Evolutionary conservation across 1,140 invertebrate genomes (phyloP), one percentile per base, ranked within the genome.

Genomic region (Asbolus verrucosus): DNA sequence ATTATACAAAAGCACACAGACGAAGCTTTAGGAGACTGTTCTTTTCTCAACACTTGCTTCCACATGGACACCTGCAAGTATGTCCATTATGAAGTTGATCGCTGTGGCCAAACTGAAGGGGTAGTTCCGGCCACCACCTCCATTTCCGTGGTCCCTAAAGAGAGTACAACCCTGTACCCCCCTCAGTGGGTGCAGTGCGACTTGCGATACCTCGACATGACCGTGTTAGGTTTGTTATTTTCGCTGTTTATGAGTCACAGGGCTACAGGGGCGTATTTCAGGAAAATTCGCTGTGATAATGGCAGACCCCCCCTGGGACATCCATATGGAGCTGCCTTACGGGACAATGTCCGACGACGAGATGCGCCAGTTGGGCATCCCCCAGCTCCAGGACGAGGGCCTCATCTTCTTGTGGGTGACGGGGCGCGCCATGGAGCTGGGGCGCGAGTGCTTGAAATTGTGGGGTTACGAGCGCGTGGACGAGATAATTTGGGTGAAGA

Each of bases 291-390:
- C 93, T 4, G 94, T 96, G 0, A 94, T 96, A 68, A 96, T 96
- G 94, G 94, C 94, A 21, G 96, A 98, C 85, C 97, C 96, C 1
- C 96, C 96, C 0, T 98, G 96, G 96, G 96, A 98, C 80, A 98
- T 98, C 73, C 97, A 98, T 80, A 97, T 97, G 95, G 96, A 99
- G 83, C 84, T 98, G 31, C 97, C 97, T 0, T 99, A 99, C 80
- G 97, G 97, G n/a, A 99, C 97, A 1, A 96, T 99, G 94, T 96
- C 94, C 0, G 97, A 99, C 81, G 96, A 98, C 81, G 97, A 99
- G 84, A 99, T 99, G 97, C 88, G 96, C 72, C 94, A 96, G 61
- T 82, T 99, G 24, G 94, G 95, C 18, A 92, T 98, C 63, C 88
- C 89, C 4, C 90, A 92, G 14, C 83, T 98, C 54, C 97, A 98